Evolutionary conservation across 37 sponge, comb jelly and placozoan genomes (phyloP), one percentile per base, ranked within the genome.

Genomic region (Eunapius fragilis): DNA sequence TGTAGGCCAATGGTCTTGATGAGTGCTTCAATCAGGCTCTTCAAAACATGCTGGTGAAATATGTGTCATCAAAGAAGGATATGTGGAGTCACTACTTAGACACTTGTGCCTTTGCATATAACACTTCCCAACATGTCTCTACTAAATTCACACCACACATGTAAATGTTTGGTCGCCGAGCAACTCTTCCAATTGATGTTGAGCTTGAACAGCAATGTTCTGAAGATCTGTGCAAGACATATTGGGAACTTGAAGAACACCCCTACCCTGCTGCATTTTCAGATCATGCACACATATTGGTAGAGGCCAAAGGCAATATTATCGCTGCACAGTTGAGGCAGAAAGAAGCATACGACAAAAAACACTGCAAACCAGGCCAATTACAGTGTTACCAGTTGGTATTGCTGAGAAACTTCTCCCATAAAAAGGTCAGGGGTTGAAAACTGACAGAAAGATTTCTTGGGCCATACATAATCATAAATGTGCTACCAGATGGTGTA

Each of bases 81-180:
- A 12, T 19, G 22, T 90, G 94, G 91, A 75, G 72, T 47, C 45
- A 47, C 32, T 87, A 77, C 72, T 35, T 90, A 74, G 88, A 90
- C 67, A 70, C 90, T 14, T 93, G 91, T 82, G 84, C 90, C 22
- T 93, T 86, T 87, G 90, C 90, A 1, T 93, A 89, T 70, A 93
- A 93, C 77, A 93, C 94, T 27, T 86, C 90, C 26, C 32, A 36
- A 7, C 94, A 93, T 58, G 91, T 90, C 19, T 93, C 91, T 4
- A 72, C 91, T 2, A 77, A 87, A 34, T 90, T 45, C 85, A 77
- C 91, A 23, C 94, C 94, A 34, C 90, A 90, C 73, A 37, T 84
- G 34, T 28, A 90, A 36, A 93, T 90, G 94, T 90, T 93, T 58
- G 71, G 75, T 38, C 79, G 88, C 25, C 37, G 36, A 41, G 94